Conservation (phyloP, 2,888 invertebrate species). For the Drosophila siamana region DNA sequence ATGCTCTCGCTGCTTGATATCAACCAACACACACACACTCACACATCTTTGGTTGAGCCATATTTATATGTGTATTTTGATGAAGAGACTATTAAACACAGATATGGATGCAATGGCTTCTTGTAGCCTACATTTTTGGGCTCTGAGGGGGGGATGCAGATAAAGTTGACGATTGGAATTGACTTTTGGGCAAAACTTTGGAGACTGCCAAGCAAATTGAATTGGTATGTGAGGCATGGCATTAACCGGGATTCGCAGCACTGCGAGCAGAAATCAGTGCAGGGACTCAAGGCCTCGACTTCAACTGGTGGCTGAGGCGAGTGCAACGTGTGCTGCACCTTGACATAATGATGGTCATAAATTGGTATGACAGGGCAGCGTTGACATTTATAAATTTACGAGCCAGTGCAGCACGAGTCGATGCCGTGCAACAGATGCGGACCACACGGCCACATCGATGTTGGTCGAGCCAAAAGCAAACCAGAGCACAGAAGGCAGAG, state of each 20-base stretch:
- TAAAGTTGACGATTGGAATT: too few relatives aligned
- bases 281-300: not conserved
- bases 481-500: not conserved
- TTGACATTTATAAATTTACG: slow-evolving; percentile 69
- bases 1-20: too few relatives aligned
- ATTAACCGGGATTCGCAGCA: slow-evolving; percentile 3
- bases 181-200: too few relatives aligned
- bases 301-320: too few relatives aligned
- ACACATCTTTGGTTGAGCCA: too few relatives aligned
- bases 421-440: slow-evolving; percentile 60
- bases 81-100: not conserved
- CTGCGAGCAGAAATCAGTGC: slow-evolving; percentile 3
- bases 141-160: too few relatives aligned
- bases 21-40: too few relatives aligned
- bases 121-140: not conserved
- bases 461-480: not conserved
- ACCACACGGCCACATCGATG: not conserved
- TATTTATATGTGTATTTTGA: not conserved
- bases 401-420: slow-evolving; percentile 27
- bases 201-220: too few relatives aligned
- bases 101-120: slow-evolving; percentile 1
- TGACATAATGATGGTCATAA: slow-evolving; percentile 59
- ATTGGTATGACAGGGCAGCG: slow-evolving; percentile 47
- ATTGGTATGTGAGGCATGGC: not conserved
- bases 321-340: slow-evolving; percentile 47